Conservation (phyloP, 2,113 vertebrate genomes). For the Lipophrys pholis region DNA sequence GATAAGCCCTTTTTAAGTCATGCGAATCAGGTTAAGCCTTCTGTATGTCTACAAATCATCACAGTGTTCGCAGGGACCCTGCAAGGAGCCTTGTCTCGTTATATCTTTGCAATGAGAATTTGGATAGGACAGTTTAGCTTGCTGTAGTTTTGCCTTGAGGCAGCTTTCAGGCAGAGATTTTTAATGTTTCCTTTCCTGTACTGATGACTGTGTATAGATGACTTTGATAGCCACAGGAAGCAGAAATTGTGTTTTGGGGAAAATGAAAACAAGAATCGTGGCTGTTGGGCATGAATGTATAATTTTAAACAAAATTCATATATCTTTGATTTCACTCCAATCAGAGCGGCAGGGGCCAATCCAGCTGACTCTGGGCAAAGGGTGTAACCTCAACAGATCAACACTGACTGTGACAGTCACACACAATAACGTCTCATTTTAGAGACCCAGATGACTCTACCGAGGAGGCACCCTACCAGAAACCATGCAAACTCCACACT, state of each 20-base stretch:
- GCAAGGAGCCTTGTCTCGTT: conserved; percentile 54
- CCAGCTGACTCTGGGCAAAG: no score
- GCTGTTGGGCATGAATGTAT: not conserved
- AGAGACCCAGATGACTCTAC: no score
- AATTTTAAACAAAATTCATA: no score
- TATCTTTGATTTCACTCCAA: no score
- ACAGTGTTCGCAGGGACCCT: conserved; percentile 39
- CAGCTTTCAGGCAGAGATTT: conserved; percentile 65
- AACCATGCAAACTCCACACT: no score
- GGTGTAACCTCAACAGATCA: no score
- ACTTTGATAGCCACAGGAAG: conserved; percentile 35
- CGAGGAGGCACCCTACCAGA: no score
- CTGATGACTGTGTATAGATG: conserved; percentile 65
- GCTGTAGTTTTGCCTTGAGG: conserved; percentile 73
- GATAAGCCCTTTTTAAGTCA: conserved; percentile 49
- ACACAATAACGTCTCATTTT: no score
- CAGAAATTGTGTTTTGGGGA: conserved; percentile 10
- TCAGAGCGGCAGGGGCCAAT: no score
- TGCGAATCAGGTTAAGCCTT: conserved; percentile 27
- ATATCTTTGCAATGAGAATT: conserved; percentile 65
- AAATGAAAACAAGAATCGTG: conserved; percentile 15
- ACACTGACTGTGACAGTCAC: no score
- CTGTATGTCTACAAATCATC: conserved; percentile 58
- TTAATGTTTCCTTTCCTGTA: conserved; percentile 68
- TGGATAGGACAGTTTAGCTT: conserved; percentile 68